phyloP scores from a whole-genome alignment of 2,797 vertebrate species.

The Cetoscarus ocellatus region DNA sequence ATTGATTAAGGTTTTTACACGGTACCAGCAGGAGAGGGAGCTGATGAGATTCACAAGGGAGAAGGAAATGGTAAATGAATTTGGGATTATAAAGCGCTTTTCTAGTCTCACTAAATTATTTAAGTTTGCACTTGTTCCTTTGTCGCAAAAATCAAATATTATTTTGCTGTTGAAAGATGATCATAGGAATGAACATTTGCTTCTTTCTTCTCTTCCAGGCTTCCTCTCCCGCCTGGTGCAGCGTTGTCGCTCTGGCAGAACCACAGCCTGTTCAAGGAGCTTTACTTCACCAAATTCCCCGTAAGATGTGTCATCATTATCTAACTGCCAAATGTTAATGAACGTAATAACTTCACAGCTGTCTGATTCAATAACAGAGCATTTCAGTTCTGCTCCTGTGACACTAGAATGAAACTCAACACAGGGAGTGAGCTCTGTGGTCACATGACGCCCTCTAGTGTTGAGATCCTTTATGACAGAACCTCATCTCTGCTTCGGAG shows the following conservation, averaged over 20 bases:
- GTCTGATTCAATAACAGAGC: not conserved
- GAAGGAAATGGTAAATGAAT: too few species aligned
- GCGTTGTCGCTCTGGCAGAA: slow-evolving; percentile 96
- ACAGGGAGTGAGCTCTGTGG: not conserved
- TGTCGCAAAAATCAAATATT: too few species aligned
- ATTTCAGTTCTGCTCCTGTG: not conserved
- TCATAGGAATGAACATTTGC: too few species aligned
- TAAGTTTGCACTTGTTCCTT: too few species aligned
- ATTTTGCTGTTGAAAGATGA: not conserved
- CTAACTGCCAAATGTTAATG: not conserved
- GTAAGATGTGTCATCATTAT: slow-evolving; percentile 78
- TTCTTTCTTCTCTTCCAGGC: slow-evolving; percentile 71
- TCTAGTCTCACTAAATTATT: too few species aligned
- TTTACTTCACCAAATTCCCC: slow-evolving; percentile 95
- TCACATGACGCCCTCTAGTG: slow-evolving; percentile 66
- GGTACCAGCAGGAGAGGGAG: too few species aligned
- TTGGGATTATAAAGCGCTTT: too few species aligned
- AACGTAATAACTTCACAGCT: not conserved
- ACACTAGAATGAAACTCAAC: not conserved
- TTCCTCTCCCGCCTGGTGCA: slow-evolving; percentile 93
- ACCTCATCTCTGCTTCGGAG: too few species aligned
- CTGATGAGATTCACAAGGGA: too few species aligned
- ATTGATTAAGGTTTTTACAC: too few species aligned
- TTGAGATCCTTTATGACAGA: slow-evolving; percentile 9
- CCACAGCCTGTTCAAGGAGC: slow-evolving; percentile 86